phyloP scores from a whole-genome alignment of 2,113 vertebrate species.

The Oenanthe oenanthe region DNA sequence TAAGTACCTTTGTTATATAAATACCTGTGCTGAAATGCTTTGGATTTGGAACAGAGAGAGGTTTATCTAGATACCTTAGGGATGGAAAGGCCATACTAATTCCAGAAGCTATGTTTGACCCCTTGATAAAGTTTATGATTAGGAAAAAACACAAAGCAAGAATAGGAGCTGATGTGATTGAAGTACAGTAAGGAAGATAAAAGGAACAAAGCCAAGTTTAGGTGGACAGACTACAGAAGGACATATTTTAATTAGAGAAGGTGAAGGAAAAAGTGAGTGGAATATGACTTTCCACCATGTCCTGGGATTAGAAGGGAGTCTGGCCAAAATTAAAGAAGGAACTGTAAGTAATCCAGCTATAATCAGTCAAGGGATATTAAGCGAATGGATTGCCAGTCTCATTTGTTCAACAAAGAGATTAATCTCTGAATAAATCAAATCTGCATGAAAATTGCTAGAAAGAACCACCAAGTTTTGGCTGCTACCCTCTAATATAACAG shows the following conservation, averaged over 20 bases:
- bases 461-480: background rate
- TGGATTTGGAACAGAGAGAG: background rate
- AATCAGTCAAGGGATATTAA: background rate
- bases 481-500: background rate
- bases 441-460: background rate
- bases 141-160: background rate
- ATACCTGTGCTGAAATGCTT: background rate
- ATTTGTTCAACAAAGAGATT: background rate
- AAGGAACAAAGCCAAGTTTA: background rate
- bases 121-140: background rate
- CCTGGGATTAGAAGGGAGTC: background rate
- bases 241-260: background rate
- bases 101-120: background rate
- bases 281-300: background rate
- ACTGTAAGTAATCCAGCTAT: background rate
- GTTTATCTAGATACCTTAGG: rapidly evolving
- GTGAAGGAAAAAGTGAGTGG: background rate
- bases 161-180: background rate
- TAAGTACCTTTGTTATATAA: background rate
- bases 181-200: background rate
- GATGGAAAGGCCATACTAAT: background rate
- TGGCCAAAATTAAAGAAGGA: background rate
- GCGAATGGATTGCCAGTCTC: background rate
- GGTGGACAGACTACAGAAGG: background rate
- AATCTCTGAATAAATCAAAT: background rate